Conservation (phyloP, 2,888 invertebrate species). For the Brenthis ino region DNA sequence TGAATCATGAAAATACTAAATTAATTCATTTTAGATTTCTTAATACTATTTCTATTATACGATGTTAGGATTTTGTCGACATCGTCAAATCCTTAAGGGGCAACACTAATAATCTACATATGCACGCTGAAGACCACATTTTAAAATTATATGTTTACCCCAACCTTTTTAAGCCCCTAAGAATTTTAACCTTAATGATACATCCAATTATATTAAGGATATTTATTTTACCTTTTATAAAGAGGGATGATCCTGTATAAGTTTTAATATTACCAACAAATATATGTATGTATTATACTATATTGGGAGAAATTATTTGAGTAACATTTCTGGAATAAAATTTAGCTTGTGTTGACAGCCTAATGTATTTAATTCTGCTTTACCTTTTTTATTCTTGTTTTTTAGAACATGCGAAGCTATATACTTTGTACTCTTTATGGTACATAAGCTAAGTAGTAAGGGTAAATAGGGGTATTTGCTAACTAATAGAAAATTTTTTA, state of each 20-base stretch:
- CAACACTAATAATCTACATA: slow-evolving; percentile 8
- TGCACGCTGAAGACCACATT: slow-evolving; percentile 52
- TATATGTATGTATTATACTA: not conserved
- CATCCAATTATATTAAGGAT: slow-evolving; percentile 64
- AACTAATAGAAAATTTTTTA: no score
- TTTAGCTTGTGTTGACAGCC: no score
- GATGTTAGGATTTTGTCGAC: not conserved
- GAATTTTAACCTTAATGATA: slow-evolving; percentile 70
- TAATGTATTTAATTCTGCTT: not conserved
- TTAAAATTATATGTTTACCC: slow-evolving; percentile 69
- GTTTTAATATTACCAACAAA: slow-evolving; percentile 1
- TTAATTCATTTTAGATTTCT: not conserved
- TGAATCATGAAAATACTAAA: no score
- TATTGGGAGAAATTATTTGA: not conserved
- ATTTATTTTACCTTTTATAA: slow-evolving; percentile 56
- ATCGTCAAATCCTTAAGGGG: not conserved
- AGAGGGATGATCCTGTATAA: slow-evolving; percentile 15
- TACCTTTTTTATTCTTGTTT: not conserved
- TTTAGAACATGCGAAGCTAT: not conserved
- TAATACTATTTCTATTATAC: not conserved
- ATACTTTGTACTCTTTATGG: no score
- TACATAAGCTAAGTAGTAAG: no score
- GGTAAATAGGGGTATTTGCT: no score
- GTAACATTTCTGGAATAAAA: no score
- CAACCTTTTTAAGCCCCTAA: slow-evolving; percentile 75